Evolutionary conservation across 2,113 vertebrate genomes (phyloP), one percentile per base, ranked within the genome.

Genomic region (Agapornis roseicollis): DNA sequence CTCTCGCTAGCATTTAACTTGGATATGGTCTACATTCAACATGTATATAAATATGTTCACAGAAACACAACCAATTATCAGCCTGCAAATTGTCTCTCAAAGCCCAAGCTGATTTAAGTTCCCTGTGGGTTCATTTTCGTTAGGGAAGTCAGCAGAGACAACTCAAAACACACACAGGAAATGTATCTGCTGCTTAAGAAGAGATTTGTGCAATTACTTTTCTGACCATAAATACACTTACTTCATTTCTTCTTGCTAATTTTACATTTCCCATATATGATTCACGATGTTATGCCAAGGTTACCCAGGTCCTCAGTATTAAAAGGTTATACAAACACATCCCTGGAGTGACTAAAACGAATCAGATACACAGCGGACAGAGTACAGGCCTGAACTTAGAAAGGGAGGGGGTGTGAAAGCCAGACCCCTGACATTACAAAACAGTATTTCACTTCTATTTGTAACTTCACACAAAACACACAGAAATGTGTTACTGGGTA

Each of bases 261-360:
- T 79, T 85, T 90, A 95, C 94, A 94, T 91, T 96, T 96, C 94
- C 94, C 93, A 94, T 80, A 69, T 69, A 94, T 83, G 89, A 96
- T 95, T 95, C 96, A 94, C 65, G 52, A 72, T 94, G 82, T 93
- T 94, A 91, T 24, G 77, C 80, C 77, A 90, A 93, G 94, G 94
- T 95, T 83, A 94, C 70, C 17, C 69, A 55, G 93, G 95, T 94
- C 92, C 73, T 85, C 60, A n/a, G 88, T 86, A 96, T 93, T 86
- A 93, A 96, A 92, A 96, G 94, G 96, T 94, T 96, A 96, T 52
- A 84, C 23, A 95, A 94, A 97, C 69, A 97, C n/a, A 33, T 82
- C 89, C 71, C 80, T 85, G 82, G 68, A 94, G 93, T 72, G 95
- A 93, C 82, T 80, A 60, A 84, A 96, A 90, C 56, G 76, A 94